Conservation (phyloP, 92 coral and sea anemone species). For the Zoanthus sociatus region DNA sequence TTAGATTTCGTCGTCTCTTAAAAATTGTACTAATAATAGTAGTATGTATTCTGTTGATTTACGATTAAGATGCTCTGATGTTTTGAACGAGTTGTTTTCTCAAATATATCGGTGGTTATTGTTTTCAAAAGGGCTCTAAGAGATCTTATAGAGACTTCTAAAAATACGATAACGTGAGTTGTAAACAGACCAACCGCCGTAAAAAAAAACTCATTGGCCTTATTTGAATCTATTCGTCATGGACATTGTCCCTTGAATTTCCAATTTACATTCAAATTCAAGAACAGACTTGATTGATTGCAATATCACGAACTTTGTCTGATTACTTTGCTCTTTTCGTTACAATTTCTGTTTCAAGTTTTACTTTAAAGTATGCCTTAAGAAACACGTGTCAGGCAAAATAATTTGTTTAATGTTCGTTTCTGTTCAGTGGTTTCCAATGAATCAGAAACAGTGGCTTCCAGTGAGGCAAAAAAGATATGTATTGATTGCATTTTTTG, state of each 20-base stretch:
- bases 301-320: background rate
- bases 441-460: too few species aligned
- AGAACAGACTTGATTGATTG: background rate
- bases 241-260: background rate
- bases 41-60: background rate
- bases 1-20: background rate
- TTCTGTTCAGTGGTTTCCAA: too few species aligned
- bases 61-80: background rate
- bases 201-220: background rate
- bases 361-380: background rate
- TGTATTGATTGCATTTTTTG: background rate
- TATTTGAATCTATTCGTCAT: background rate
- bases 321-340: background rate
- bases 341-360: background rate
- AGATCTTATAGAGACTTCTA: background rate
- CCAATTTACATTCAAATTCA: background rate
- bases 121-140: too few species aligned
- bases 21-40: too few species aligned
- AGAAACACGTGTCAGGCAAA: background rate
- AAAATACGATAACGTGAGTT: background rate
- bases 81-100: background rate
- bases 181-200: constrained; percentile 10
- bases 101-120: too few species aligned
- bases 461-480: too few species aligned
- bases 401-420: too few species aligned